Conservation (phyloP, 2,888 invertebrate genomes). For the Drosophila siamana region DNA sequence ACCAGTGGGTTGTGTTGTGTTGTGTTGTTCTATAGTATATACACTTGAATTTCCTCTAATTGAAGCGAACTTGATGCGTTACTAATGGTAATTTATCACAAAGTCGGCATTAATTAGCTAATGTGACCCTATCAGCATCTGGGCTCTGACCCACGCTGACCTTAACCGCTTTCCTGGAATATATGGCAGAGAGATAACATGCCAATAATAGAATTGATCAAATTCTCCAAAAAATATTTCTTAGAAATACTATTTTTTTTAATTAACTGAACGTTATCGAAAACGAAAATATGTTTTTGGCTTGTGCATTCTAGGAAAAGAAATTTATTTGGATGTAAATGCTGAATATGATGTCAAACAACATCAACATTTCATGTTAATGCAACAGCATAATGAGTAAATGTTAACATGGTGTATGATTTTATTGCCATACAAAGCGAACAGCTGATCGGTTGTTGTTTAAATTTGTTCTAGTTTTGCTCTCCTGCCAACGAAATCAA, state of each 20-base stretch:
- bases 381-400: too few species aligned
- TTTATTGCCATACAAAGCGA: too few species aligned
- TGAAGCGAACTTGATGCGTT: constrained; percentile 22
- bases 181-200: background rate
- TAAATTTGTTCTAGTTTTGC: too few species aligned
- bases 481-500: background rate
- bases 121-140: constrained; percentile 19
- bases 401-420: too few species aligned
- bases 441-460: too few species aligned
- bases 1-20: too few species aligned
- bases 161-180: constrained; percentile 8
- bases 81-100: constrained; percentile 39
- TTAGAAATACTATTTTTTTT: background rate
- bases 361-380: too few species aligned
- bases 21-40: constrained; percentile 6
- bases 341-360: too few species aligned
- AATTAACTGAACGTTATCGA: background rate
- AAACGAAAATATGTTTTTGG: too few species aligned
- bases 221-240: background rate
- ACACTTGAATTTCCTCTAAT: constrained; percentile 20
- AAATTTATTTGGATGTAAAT: too few species aligned
- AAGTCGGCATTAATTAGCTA: constrained; percentile 36
- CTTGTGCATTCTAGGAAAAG: too few species aligned
- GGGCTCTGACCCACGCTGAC: constrained; percentile 16
- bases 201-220: background rate